Evolutionary conservation across 2,113 vertebrate species (phyloP).

Genomic region (Perca fluviatilis): DNA sequence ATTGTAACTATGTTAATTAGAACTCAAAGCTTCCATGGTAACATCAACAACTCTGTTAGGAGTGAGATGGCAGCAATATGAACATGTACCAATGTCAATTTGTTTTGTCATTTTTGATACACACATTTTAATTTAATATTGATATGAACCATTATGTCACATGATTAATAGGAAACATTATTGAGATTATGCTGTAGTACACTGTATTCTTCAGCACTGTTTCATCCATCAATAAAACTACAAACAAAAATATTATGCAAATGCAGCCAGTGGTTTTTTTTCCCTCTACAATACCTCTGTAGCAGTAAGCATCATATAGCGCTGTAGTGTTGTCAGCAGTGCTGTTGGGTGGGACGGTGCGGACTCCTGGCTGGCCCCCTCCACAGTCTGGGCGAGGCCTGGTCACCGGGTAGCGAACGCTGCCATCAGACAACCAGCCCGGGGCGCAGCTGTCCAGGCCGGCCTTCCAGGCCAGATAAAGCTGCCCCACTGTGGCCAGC

Average conservation of each 20-base stretch:
- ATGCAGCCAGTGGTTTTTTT: background rate
- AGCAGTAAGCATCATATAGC: slow-evolving; percentile 92
- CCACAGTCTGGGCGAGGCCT: slow-evolving; percentile 88
- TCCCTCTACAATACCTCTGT: slow-evolving; percentile 83
- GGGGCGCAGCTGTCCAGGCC: slow-evolving; percentile 94
- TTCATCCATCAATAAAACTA: background rate
- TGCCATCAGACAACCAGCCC: slow-evolving; percentile 94
- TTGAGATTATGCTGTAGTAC: background rate
- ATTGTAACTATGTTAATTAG: slow-evolving; percentile 36
- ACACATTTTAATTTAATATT: background rate
- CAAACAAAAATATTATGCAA: background rate
- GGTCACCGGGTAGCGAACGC: slow-evolving; percentile 90
- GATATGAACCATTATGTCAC: background rate
- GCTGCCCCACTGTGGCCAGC: slow-evolving; percentile 92
- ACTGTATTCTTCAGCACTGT: background rate
- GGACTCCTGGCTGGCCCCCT: slow-evolving; percentile 85
- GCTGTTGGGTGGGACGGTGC: slow-evolving; percentile 86
- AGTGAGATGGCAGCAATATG: slow-evolving; percentile 15
- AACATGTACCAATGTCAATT: background rate
- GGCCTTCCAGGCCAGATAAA: slow-evolving; percentile 91
- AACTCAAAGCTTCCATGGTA: slow-evolving; percentile 21
- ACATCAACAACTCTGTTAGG: background rate
- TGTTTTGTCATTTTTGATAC: background rate
- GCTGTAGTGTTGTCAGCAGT: slow-evolving; percentile 78
- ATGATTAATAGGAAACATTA: background rate